phyloP scores from a whole-genome alignment of 2,113 vertebrate genomes.

The Corythornis madagascariensis region DNA sequence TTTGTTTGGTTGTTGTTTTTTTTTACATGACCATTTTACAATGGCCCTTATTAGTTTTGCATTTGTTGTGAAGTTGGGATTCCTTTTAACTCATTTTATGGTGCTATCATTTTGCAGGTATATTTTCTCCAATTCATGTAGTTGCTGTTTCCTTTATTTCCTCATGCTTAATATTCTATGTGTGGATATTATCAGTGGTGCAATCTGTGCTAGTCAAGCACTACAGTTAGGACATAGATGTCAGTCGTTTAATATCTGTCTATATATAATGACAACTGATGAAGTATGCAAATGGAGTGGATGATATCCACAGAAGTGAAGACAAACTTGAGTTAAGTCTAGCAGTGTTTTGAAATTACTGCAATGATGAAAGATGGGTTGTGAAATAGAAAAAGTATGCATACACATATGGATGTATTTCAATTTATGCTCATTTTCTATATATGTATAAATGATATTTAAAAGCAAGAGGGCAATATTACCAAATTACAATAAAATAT shows the following conservation, averaged over 20 bases:
- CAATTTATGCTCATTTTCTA: background rate
- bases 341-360: slow-evolving; percentile 27
- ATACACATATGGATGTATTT: background rate
- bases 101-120: background rate
- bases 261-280: slow-evolving; percentile 48
- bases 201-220: background rate
- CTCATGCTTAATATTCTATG: slow-evolving; percentile 13
- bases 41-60: background rate
- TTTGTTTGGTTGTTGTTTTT: background rate
- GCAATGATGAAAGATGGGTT: slow-evolving; percentile 4
- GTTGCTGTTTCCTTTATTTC: background rate
- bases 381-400: background rate
- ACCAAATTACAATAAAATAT: background rate
- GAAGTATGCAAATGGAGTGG: slow-evolving; percentile 41
- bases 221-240: slow-evolving; percentile 18
- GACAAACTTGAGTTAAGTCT: slow-evolving; percentile 18
- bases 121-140: background rate
- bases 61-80: background rate
- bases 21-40: background rate
- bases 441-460: background rate
- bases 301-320: slow-evolving; percentile 27
- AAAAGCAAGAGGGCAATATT: background rate
- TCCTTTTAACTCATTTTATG: background rate
- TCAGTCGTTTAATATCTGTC: slow-evolving; percentile 47
- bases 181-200: slow-evolving; percentile 1